These are phyloP conservation scores for Zaprionus ornatus DNA, from an alignment of 1,140 invertebrate species.

Conservation along the genomic window DNA sequence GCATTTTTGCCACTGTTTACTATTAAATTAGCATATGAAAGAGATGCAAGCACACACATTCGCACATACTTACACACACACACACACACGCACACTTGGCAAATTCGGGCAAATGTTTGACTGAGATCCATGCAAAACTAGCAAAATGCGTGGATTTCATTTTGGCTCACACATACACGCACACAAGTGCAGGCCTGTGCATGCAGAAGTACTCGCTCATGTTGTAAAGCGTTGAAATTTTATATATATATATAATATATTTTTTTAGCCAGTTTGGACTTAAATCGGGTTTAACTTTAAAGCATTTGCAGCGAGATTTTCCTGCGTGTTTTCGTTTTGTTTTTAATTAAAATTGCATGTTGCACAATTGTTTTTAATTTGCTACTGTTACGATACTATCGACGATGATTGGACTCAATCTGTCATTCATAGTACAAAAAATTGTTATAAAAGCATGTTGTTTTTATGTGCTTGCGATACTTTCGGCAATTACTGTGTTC, in stretches of 20 bases:
- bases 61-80: conserved; percentile 9
- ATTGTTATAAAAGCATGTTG: not conserved
- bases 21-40: conserved; percentile 69
- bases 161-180: conserved; percentile 6
- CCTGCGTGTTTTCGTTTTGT: not conserved
- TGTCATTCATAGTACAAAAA: not conserved
- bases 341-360: not conserved
- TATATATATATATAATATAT: not conserved
- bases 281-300: conserved; percentile 10
- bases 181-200: not conserved
- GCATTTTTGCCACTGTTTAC: conserved; percentile 59
- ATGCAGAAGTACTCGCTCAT: conserved; percentile 9
- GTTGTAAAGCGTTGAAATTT: not conserved
- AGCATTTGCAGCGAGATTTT: not conserved
- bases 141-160: conserved; percentile 32
- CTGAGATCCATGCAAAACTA: conserved; percentile 27
- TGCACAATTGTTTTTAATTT: conserved; percentile 6
- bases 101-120: conserved; percentile 16
- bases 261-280: not conserved
- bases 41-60: conserved; percentile 35
- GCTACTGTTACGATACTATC: not conserved
- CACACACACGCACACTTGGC: conserved; percentile 9
- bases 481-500: not conserved
- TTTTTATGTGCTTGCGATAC: not conserved
- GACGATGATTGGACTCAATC: not conserved